Conservation (phyloP, 2,888 invertebrate genomes). For the Abrostola tripartita region DNA sequence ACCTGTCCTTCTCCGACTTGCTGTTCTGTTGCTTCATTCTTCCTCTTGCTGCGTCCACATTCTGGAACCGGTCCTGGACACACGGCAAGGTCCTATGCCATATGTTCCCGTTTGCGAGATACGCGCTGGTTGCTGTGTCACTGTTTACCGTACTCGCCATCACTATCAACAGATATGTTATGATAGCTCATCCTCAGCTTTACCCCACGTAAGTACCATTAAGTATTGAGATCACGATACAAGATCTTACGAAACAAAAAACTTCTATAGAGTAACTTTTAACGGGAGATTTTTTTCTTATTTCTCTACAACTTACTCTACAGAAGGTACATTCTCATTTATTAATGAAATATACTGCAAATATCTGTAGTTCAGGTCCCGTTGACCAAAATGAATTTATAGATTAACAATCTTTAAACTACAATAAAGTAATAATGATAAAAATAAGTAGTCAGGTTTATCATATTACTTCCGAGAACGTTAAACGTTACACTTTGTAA, state of each 20-base stretch:
- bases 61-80: conserved; percentile 91
- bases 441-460: too few relatives aligned
- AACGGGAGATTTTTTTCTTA: neutral
- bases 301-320: too few relatives aligned
- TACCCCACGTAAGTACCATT: conserved; percentile 92
- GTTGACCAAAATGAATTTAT: neutral
- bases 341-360: too few relatives aligned
- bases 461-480: too few relatives aligned
- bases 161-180: conserved; percentile 94
- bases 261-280: too few relatives aligned
- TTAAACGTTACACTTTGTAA: too few relatives aligned
- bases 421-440: too few relatives aligned
- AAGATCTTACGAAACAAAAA: too few relatives aligned
- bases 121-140: conserved; percentile 93
- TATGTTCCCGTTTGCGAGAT: conserved; percentile 92
- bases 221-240: too few relatives aligned
- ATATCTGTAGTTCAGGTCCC: neutral
- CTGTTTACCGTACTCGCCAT: conserved; percentile 93
- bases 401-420: neutral
- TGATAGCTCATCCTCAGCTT: conserved; percentile 93
- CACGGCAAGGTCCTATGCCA: conserved; percentile 91
- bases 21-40: conserved; percentile 94
- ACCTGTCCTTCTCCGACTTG: conserved; percentile 92
- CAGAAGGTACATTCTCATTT: too few relatives aligned
- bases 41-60: conserved; percentile 93